Evolutionary conservation across 2,113 vertebrate species (phyloP), one percentile per base, ranked within the genome.

Genomic region (Neogobius melanostomus): DNA sequence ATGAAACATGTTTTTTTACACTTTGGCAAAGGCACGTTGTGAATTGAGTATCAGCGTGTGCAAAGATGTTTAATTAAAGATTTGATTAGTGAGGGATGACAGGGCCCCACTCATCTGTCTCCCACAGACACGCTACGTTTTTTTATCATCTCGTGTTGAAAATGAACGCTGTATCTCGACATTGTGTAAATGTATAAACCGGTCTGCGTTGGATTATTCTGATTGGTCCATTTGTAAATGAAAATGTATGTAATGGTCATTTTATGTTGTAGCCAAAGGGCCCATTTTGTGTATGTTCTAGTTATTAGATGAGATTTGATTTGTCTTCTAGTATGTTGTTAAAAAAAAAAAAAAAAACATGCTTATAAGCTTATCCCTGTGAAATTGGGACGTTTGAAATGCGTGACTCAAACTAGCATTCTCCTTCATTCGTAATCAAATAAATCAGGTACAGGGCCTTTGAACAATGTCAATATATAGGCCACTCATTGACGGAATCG

Each of bases 41-140:
- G 61, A 36, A 64, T 47, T 14, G n/a, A 47, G 65, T 68, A 54
- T 42, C 65, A 66, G 78, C 64, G 82, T 80, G 85, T 72, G 65
- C 54, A 42, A 74, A 80, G 81, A 67, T 64, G 54, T 79, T 80
- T 71, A 16, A 74, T 85, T 81, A 74, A 72, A 62, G 44, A 76
- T 77, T 81, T 76, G 77, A 86, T 89, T 72, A 75, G 69, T 62
- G 17, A 61, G 50, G 59, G 9, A 74, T 74, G 71, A 72, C 64
- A 64, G 12, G 46, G 54, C 48, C 52, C 49, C 53, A 44, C 69
- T 52, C n/a, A 43, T 66, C 11, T 28, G 64, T 54, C 67, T 66
- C 60, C 16, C 61, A 45, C 8, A 44, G 44, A 15, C 36, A 61
- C 14, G 15, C 12, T 8, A 15, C 42, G 7, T n/a, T 44, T 61